Evolutionary conservation across 2,888 invertebrate species (phyloP).

Genomic region (Timema podura): DNA sequence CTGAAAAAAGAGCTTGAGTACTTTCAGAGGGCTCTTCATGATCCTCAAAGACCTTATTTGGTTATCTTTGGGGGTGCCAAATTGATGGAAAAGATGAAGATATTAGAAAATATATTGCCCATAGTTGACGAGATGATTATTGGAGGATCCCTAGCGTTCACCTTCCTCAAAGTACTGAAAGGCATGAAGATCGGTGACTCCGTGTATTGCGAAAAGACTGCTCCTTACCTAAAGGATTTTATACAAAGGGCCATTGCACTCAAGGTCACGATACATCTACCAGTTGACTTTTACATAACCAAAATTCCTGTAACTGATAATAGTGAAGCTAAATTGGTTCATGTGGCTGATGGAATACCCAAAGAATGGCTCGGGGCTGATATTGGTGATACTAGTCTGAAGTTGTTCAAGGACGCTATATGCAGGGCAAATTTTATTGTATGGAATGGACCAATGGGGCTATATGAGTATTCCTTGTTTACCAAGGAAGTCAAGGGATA

Average conservation of each 20-base stretch:
- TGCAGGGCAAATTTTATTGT: slow-evolving; percentile 91
- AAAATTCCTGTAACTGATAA: slow-evolving; percentile 90
- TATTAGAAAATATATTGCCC: slow-evolving; percentile 95
- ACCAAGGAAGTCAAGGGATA: slow-evolving; percentile 81
- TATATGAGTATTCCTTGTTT: slow-evolving; percentile 96
- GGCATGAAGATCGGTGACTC: slow-evolving; percentile 96
- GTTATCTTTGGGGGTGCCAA: slow-evolving; percentile 99
- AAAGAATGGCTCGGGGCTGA: slow-evolving; percentile 95
- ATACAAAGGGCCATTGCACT: slow-evolving; percentile 89
- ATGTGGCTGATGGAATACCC: slow-evolving; percentile 79
- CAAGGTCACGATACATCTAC: slow-evolving; percentile 89
- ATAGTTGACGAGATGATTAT: slow-evolving; percentile 99
- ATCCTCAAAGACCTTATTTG: slow-evolving; percentile 73
- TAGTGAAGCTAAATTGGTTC: slow-evolving; percentile 73
- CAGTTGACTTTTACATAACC: slow-evolving; percentile 90
- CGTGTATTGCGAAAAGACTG: slow-evolving; percentile 91
- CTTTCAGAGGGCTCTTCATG: slow-evolving; percentile 59
- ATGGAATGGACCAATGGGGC: slow-evolving; percentile 99
- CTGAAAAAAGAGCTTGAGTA: slow-evolving; percentile 95
- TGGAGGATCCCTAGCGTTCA: slow-evolving; percentile 99
- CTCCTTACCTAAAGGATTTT: slow-evolving; percentile 86
- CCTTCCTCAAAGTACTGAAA: slow-evolving; percentile 89
- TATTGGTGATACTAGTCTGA: slow-evolving; percentile 81
- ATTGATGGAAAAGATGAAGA: slow-evolving; percentile 95
- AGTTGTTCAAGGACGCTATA: slow-evolving; percentile 75